phyloP scores from a whole-genome alignment of 2,113 vertebrate genomes.

The Podarcis cretensis region DNA sequence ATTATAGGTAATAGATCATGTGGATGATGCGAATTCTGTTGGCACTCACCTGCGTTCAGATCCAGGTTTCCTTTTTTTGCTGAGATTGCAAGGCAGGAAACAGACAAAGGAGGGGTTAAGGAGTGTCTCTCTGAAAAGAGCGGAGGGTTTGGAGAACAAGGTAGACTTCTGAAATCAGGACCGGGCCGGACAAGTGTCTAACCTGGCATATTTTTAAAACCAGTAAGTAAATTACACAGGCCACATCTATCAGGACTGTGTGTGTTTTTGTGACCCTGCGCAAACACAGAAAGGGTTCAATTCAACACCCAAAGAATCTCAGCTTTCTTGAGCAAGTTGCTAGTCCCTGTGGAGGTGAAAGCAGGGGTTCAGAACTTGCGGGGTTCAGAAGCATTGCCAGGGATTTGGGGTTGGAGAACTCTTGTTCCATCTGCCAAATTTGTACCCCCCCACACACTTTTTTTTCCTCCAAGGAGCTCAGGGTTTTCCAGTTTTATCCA shows the following conservation, averaged over 20 bases:
- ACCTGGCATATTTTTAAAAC: no score
- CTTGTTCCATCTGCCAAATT: not conserved
- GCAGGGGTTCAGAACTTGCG: not conserved
- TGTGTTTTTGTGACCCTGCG: no score
- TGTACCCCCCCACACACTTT: not conserved
- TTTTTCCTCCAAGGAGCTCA: not conserved
- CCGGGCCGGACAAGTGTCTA: not conserved
- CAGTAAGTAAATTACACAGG: no score
- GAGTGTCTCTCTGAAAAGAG: not conserved
- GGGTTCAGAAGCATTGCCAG: not conserved
- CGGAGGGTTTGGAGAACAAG: no score
- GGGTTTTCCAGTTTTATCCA: not conserved
- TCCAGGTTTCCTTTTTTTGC: slow-evolving; percentile 82
- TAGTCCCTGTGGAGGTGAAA: not conserved
- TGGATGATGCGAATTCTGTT: no score
- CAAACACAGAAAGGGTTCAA: not conserved
- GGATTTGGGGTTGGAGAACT: not conserved
- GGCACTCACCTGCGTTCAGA: slow-evolving; percentile 79
- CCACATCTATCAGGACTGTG: no score
- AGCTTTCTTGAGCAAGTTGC: not conserved
- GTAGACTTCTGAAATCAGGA: no score
- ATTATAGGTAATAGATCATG: no score
- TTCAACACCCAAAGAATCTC: not conserved
- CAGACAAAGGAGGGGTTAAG: slow-evolving; percentile 48
- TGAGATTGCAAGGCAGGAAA: slow-evolving; percentile 59